Evolutionary conservation across 2,113 vertebrate genomes (phyloP), one percentile per base, ranked within the genome.

Genomic region (Todiramphus saurophagus): DNA sequence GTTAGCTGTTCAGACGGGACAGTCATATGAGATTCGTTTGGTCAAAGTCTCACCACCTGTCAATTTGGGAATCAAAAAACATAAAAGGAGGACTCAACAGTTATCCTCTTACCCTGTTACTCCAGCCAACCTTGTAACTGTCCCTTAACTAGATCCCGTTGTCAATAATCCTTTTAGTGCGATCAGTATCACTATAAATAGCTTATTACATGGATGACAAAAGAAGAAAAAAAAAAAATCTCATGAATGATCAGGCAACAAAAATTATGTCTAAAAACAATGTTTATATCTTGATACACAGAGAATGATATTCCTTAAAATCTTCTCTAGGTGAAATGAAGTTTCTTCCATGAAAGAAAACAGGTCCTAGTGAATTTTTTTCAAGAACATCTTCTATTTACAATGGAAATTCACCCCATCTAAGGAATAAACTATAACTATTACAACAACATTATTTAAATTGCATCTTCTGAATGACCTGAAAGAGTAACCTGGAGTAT

Each of bases 31-130:
- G 14, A 30, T 28, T 43, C 1, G 0, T 37, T 77, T 74, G 30
- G 48, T 67, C 51, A 60, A 86, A 77, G 43, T 78, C 46, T 82
- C 30, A 43, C 9, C 81, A 86, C 33, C 17, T 9, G 27, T 41
- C 81, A 64, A 20, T 13, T 53, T 66, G 7, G 7, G 44, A 95
- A 83, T 2, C 7, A 67, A 86, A 25, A 62, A 55, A 81, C n/a
- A 88, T 53, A 35, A 80, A 79, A 77, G n/a, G 31, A 77, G 3
- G 3, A 63, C 20, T 48, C 80, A 58, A 48, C 27, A 56, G 6
- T 67, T 84, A 93, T 27, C 78, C 43, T 79, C 41, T 93, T 92
- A 90, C n/a, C 64, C 50, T 88, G 10, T 90, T 94, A 93, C 70
- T 76, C 41, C 64, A 83, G 60, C 19, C 67, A 76, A 70, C 50